Evolutionary conservation across 2,113 vertebrate species (phyloP), one percentile per base, ranked within the genome.

Genomic region (Brienomyrus brachyistius): DNA sequence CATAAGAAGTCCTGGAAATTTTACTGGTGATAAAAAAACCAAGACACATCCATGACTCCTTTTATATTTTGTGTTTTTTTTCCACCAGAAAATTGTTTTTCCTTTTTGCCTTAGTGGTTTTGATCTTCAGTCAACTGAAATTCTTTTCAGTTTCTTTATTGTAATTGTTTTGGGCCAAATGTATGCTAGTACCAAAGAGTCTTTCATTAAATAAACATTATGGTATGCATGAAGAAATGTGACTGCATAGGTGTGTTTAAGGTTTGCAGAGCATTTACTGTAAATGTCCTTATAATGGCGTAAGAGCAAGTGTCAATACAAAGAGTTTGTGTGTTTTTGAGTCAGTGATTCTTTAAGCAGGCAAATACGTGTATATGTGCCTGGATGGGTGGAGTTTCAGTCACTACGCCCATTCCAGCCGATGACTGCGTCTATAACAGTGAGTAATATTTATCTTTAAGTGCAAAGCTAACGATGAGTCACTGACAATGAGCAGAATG

Each of bases 371-470:
- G 80, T 43, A 21, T 5, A 5, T 87, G 83, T 11, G 54, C 66
- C 23, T 48, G 45, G 40, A 47, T 91, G 45, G 88, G 85, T 87
- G 47, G 87, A 45, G 62, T 66, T 91, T 87, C 70, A 27, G 51
- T 48, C 3, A 56, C 27, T 21, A 48, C 11, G 10, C 74, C 74
- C 35, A 43, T 43, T 40, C 74, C 74, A n/a, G 23, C n/a, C 83
- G 13, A 35, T 83, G n/a, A 91, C 88, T 85, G 56, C 17, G 9
- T 91, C 13, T 66, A 35, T 56, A 50, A 62, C 13, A 19, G 6
- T 56, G 52, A 54, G 35, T 43, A 54, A 43, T 88, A 54, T 40
- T 59, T 47, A 62, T 7, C 35, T 31, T 88, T 62, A 47, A 62
- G 85, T 52, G 85, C 85, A 86, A 17, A 86, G 5, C n/a, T 40